Conservation (phyloP, 2,113 vertebrate species). For the Psittacara wagleri region DNA sequence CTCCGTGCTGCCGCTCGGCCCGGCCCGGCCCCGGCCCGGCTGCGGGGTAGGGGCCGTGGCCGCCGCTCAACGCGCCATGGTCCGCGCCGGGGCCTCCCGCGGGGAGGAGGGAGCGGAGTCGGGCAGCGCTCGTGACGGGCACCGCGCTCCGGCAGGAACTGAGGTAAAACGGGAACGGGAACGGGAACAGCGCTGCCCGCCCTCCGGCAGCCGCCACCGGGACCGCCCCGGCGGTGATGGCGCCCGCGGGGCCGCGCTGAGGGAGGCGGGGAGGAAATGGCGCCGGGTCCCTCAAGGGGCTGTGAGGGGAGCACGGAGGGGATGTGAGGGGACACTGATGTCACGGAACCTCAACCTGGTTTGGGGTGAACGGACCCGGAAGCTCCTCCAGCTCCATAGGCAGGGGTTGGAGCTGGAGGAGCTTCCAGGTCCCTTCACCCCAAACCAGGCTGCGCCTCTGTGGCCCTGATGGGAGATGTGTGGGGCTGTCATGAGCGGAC, state of each 20-base stretch:
- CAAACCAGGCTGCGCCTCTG: too few species aligned
- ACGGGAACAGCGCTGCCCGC: neutral
- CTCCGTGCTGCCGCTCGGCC: neutral
- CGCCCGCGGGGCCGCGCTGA: neutral
- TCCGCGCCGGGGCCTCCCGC: neutral
- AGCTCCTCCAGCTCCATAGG: too few species aligned
- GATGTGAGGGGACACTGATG: neutral
- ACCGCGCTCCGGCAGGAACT: neutral
- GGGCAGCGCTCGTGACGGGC: neutral
- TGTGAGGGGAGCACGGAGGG: neutral
- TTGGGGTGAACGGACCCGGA: too few species aligned
- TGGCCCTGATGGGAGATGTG: too few species aligned
- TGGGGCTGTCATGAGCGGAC: neutral
- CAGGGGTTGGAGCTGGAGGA: too few species aligned
- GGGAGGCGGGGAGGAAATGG: neutral
- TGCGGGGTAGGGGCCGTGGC: neutral
- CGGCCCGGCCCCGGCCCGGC: too few species aligned
- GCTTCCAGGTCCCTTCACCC: too few species aligned
- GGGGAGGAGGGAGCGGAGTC: neutral
- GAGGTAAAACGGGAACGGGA: conserved; percentile 60
- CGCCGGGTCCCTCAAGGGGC: neutral
- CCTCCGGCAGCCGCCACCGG: neutral
- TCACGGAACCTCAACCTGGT: too few species aligned
- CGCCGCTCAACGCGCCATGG: conserved; percentile 1
- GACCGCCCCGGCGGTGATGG: neutral